Base-by-base conservation (phyloP, 2,888 invertebrate genomes). In the Athalia circularis region DNA sequence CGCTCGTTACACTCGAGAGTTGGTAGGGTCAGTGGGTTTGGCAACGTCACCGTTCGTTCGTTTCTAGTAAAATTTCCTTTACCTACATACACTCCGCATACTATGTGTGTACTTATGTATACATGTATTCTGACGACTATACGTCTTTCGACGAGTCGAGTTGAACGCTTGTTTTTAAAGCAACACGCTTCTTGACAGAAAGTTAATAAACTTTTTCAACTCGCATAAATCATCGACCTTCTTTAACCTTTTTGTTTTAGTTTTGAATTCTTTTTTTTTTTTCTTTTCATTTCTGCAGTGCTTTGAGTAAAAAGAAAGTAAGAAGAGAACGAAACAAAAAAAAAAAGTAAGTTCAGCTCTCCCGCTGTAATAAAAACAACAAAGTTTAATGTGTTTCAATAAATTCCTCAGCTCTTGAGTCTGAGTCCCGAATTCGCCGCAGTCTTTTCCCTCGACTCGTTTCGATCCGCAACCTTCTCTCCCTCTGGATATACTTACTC, bases 201-300 rank as follows among this genome's bases (percentile, higher is more conserved):
- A 85, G 85, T 86, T 86, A 84, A 85, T 84, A 86, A 87, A 87
- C 84, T 87, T 87, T 85, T 84, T 83, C 81, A 86, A 84, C 85
- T 85, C 82, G 84, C 86, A 87, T 87, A 87, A 87, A 87, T 87
- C 87, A 87, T 83, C 86, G 84, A 80, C 81, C 81, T 83, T 81
- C 83, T 82, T 83, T 83, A 82, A 84, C 81, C 80, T 78, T 61
- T 29, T 29, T 29, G 29, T 29, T 29, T 29, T 29, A 29, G 29
- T 29, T 29, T 29, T 29, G 1, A 1, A 29, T 29, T n/a, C n/a
- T n/a, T 29, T 29, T 29, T 3, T 29, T 13, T 0, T 61, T 4
- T 45, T 13, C 47, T 67, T 67, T 6, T 3, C n/a, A 8, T 50
- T 67, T n/a, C n/a, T 11, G 29, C 15, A n/a, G 52, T 68, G 52